Base-by-base conservation (phyloP, 2,797 vertebrate genomes). In the Myiotriccus ornatus region DNA sequence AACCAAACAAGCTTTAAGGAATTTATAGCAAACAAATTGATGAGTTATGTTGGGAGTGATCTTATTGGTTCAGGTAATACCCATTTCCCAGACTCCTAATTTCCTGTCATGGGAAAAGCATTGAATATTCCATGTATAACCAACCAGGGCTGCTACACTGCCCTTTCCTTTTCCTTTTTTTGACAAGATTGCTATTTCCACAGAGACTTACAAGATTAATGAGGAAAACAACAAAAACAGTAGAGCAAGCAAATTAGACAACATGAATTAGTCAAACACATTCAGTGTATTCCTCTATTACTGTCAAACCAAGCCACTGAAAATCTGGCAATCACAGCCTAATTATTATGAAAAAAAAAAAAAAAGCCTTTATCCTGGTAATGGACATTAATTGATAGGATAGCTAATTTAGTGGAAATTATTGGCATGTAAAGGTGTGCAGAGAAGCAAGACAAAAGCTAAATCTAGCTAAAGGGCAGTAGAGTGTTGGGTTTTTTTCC, bases 341-440 rank as follows among this genome's bases (percentile, higher is more conserved):
- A 91, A 85, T 55, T 67, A 95, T 15, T 62, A 44, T 12, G 19
- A 93, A 64, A 25, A 21, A 44, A 64, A 25, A 21, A 44, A 79
- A 78, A 87, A 69, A 62, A 37, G 1, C 20, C 27, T 89, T 84
- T 89, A 43, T 76, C 39, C 41, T 82, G 27, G 16, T 93, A 94
- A 94, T 78, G 74, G 32, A 49, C 37, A 49, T 76, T 93, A 90
- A 94, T 82, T 90, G 49, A 73, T 82, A 82, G 32, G 21, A 56
- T 17, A 69, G 60, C 30, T 89, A 90, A 94, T 87, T 84, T 83
- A 92, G 59, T 75, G 75, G 82, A 93, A 92, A 91, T 89, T 47
- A 92, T 25, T 75, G 27, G 35, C 34, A 23, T 59, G 32, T 73
- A 75, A 91, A 93, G 56, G 35, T 78, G 37, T 69, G 39, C 73